Evolutionary conservation across 2,888 invertebrate genomes (phyloP).

Genomic region (Heliconius ethilla): DNA sequence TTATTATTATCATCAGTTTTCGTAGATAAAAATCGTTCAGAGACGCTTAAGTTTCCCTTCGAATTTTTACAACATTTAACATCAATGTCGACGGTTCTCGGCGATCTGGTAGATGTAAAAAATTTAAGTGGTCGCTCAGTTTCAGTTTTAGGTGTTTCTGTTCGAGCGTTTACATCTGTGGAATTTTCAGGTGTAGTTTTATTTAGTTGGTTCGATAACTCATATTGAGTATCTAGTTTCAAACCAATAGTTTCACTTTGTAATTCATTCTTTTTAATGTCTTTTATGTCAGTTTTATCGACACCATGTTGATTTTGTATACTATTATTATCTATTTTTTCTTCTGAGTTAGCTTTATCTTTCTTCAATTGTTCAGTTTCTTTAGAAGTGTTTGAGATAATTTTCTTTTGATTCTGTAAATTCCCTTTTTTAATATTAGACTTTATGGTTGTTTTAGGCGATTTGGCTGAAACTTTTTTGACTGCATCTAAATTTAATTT

Average conservation of each 20-base stretch:
- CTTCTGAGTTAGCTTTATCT: slow-evolving; percentile 27
- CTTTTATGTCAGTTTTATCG: slow-evolving; percentile 34
- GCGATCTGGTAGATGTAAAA: slow-evolving; percentile 73
- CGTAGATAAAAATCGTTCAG: slow-evolving; percentile 72
- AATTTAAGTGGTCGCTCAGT: slow-evolving; percentile 75
- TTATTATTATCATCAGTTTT: slow-evolving; percentile 65
- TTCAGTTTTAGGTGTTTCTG: slow-evolving; percentile 67
- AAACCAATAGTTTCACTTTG: slow-evolving; percentile 44
- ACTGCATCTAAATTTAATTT: slow-evolving; percentile 68
- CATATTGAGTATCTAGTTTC: slow-evolving; percentile 44
- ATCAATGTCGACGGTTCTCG: slow-evolving; percentile 74
- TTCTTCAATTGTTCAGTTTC: slow-evolving; percentile 45
- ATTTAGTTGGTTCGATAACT: slow-evolving; percentile 44
- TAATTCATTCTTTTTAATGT: slow-evolving; percentile 40
- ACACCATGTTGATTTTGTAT: slow-evolving; percentile 26
- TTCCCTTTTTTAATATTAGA: slow-evolving; percentile 59
- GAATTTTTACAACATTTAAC: slow-evolving; percentile 75
- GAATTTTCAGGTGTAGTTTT: slow-evolving; percentile 29
- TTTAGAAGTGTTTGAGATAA: slow-evolving; percentile 46
- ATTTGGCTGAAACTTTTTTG: slow-evolving; percentile 60
- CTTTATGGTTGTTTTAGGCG: slow-evolving; percentile 57
- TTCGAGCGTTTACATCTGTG: slow-evolving; percentile 23
- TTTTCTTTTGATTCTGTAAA: slow-evolving; percentile 60
- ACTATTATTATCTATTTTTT: slow-evolving; percentile 41
- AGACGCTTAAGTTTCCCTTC: slow-evolving; percentile 74